phyloP scores from a whole-genome alignment of 2,888 invertebrate genomes.

The Euphydryas editha region DNA sequence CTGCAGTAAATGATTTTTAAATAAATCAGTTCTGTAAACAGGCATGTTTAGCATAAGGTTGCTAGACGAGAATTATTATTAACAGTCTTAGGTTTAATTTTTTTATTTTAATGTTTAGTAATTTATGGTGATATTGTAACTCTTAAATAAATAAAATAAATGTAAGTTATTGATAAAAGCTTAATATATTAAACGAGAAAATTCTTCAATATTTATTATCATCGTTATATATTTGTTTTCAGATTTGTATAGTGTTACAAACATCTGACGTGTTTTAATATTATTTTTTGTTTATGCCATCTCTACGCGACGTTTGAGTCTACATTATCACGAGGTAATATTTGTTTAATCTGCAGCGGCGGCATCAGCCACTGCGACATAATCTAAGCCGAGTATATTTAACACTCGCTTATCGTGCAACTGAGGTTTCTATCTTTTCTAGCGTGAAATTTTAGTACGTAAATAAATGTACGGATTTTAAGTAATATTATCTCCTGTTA shows the following conservation, averaged over 20 bases:
- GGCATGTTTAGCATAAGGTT: no score
- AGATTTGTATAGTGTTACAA: background rate
- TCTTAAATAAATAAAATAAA: no score
- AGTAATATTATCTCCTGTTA: background rate
- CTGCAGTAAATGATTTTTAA: no score
- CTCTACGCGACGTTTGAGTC: constrained; percentile 22
- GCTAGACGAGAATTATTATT: no score
- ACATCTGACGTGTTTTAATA: background rate
- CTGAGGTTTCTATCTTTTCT: constrained; percentile 32
- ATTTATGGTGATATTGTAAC: no score
- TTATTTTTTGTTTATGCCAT: background rate
- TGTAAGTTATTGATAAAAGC: no score
- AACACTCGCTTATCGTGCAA: constrained; percentile 36
- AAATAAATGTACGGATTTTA: constrained; percentile 7
- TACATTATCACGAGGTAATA: constrained; percentile 70
- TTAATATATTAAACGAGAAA: no score
- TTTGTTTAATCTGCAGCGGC: constrained; percentile 79
- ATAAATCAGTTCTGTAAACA: no score
- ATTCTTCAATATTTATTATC: no score
- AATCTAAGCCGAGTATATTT: constrained; percentile 66
- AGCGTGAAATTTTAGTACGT: constrained; percentile 23
- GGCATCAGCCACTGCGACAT: constrained; percentile 51
- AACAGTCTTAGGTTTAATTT: no score
- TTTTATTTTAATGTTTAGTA: no score
- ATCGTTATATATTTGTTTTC: no score